Evolutionary conservation across 2,888 invertebrate genomes (phyloP), one percentile per base, ranked within the genome.

Genomic region (Synergus itoensis): DNA sequence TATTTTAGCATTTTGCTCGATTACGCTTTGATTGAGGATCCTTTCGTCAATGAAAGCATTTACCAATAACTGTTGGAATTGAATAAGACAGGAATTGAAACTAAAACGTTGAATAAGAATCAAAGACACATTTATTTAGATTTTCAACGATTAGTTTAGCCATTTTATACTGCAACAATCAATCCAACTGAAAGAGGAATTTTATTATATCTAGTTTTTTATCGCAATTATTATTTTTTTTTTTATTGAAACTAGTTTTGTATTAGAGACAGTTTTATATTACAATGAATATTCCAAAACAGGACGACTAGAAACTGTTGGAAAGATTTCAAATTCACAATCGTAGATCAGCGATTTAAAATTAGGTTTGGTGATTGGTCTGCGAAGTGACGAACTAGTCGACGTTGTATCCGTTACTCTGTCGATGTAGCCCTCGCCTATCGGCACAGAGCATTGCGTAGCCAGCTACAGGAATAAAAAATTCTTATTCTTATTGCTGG

Each of bases 401-500:
- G 67, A 73, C 73, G 53, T 73, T 48, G 73, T 73, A 73, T 53
- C 45, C 69, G 36, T 69, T 81, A 79, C 73, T 77, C 79, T 80
- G 80, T 81, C 81, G 80, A 82, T 84, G 84, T 83, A 80, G 84
- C 83, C 84, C 84, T 87, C 83, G 80, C 76, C 82, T 80, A 79
- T 82, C 82, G 76, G 83, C 86, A 86, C 85, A 85, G 84, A 78
- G 77, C 80, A 84, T 78, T 76, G 87, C 84, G 86, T 81, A 84
- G 86, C 86, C 77, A 86, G 87, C 84, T 84, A 84, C 86, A 88
- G 85, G 84, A 80, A 85, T 78, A 77, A 65, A 69, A 77, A 78
- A 78, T 80, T 53, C 73, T 67, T 28, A 45, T 53, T 78, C 82
- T 80, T 87, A 86, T 84, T 83, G 81, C 85, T 87, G 78, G 86